These are phyloP conservation scores for Agelas oroides DNA, from an alignment of 37 sponge, comb jelly and placozoan genomes.

Conservation along the genomic window DNA sequence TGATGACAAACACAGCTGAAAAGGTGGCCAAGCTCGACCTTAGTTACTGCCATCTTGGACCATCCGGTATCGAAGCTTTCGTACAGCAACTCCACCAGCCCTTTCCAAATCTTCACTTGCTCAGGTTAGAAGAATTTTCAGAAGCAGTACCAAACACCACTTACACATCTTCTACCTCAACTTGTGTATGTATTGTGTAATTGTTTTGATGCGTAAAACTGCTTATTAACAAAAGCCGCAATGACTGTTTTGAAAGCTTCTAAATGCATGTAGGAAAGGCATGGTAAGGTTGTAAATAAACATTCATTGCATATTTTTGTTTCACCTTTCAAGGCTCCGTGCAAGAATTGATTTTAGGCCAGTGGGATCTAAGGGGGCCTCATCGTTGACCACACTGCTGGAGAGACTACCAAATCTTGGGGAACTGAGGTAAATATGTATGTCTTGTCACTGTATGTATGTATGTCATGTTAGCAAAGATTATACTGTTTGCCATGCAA, in stretches of 20 bases:
- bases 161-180: no score
- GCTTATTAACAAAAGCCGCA: no score
- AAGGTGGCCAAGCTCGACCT: slow-evolving; percentile 17
- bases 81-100: neutral
- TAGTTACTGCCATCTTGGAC: slow-evolving; percentile 45
- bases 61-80: slow-evolving; percentile 33
- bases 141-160: no score
- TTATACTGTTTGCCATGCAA: neutral
- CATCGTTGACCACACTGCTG: slow-evolving; percentile 6
- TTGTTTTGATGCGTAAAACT: no score
- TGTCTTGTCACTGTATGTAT: neutral
- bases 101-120: neutral
- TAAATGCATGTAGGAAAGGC: no score
- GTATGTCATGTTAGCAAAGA: neutral
- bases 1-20: neutral
- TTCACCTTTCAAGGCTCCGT: neutral
- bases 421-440: slow-evolving; percentile 35
- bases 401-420: slow-evolving; percentile 18
- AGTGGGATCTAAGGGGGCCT: slow-evolving; percentile 42
- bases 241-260: no score
- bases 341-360: slow-evolving; percentile 33
- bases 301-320: no score
- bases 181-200: no score
- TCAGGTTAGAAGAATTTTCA: no score
- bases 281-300: no score